Percentiles rank a stretch among this genome's conserved stretches.
These are phyloP conservation scores for Anguilla japonica DNA, from an alignment of 2,113 vertebrate genomes.

Conservation along the genomic window DNA sequence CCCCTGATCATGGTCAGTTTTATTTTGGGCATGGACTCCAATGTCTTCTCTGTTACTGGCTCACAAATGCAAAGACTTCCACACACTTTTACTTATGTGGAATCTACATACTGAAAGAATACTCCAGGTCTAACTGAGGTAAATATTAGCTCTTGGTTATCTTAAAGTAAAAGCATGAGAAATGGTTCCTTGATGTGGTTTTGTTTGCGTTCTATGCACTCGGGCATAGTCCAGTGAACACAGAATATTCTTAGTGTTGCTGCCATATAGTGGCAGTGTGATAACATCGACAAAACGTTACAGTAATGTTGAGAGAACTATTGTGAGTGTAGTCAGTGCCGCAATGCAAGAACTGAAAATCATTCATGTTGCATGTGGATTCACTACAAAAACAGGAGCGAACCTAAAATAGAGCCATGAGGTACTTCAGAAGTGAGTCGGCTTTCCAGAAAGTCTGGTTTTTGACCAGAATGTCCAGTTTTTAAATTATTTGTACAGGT, in stretches of 20 bases:
- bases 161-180: background rate
- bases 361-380: background rate
- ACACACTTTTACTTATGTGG: background rate
- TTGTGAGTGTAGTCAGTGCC: background rate
- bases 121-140: background rate
- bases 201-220: background rate
- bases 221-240: background rate
- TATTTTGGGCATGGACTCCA: background rate
- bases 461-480: no score
- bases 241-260: background rate
- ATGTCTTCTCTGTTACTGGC: background rate
- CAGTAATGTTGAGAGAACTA: background rate
- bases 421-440: background rate
- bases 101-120: background rate
- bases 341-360: background rate
- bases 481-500: no score
- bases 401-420: background rate
- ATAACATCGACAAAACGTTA: background rate
- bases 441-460: no score
- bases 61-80: background rate
- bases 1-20: background rate
- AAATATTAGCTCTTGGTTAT: constrained; percentile 11
- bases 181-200: background rate
- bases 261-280: background rate
- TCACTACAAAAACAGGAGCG: background rate